Evolutionary conservation across 2,888 invertebrate genomes (phyloP), one percentile per base, ranked within the genome.

Genomic region (Mesopsocus fuscifrons): DNA sequence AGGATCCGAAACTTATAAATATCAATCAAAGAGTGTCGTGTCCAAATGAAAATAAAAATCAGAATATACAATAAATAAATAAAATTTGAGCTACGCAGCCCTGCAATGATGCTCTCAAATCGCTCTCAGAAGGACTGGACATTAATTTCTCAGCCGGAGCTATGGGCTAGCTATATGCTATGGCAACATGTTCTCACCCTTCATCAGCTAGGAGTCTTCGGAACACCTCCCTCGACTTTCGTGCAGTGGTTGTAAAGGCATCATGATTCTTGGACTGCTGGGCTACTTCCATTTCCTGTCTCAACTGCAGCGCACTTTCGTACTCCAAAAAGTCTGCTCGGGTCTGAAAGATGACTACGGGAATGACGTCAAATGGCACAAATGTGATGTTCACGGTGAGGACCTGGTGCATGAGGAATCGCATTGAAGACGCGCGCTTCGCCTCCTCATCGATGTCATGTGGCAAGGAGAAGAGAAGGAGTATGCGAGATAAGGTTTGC

Each of bases 301-400:
- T 44, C 18, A 42, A 22, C 30, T 38, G 21, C 15, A 49, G 20
- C n/a, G 47, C 48, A 34, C 26, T 23, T 42, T 38, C 47, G 30
- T 47, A 49, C 34, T 46, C 49, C 34, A 59, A 52, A 57, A 67
- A 67, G 45, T 65, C 59, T 3, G 56, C 51, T 43, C 51, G 57
- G 17, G 51, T 54, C 34, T 53, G 53, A 49, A 67, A 68, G 3
- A 67, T 60, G 31, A 34, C 23, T 23, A 43, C 43, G 8, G 41
- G 40, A 22, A 18, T 6, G n/a, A 35, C 6, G 26, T 44, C 17
- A 41, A 34, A 49, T 6, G 16, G n/a, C 8, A 46, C 44, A 41
- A 45, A 47, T 8, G 41, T 43, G 8, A 35, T 21, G 34, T 26
- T 16, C 3, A 31, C 35, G 23, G 33, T 38, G 16, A 34, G 41